phyloP scores from a whole-genome alignment of 1,140 invertebrate species.

The Gryon sp. region DNA sequence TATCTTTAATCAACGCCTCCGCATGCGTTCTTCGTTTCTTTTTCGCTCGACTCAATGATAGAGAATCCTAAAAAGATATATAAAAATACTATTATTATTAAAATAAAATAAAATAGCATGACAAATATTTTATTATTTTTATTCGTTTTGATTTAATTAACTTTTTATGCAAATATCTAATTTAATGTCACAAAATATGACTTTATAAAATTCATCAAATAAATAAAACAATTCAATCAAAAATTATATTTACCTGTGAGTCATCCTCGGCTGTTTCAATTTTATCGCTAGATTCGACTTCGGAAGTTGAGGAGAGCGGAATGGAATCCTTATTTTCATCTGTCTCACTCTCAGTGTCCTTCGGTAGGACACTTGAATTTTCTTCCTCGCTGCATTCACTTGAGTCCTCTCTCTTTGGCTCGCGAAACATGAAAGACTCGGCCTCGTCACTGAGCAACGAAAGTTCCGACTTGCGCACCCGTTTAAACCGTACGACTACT shows the following conservation, averaged over 20 bases:
- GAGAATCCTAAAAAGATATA: conserved; percentile 60
- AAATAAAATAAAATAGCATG: too few relatives aligned
- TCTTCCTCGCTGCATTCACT: conserved; percentile 79
- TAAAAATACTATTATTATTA: not conserved
- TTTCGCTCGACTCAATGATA: conserved; percentile 66
- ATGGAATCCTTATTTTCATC: conserved; percentile 49
- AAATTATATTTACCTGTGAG: conserved; percentile 67
- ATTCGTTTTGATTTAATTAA: not conserved
- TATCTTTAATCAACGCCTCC: conserved; percentile 82
- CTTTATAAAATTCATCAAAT: too few relatives aligned
- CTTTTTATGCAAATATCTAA: too few relatives aligned
- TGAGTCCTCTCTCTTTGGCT: conserved; percentile 82
- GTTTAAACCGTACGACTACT: conserved; percentile 86
- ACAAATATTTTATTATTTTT: too few relatives aligned
- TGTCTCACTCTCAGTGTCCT: conserved; percentile 76
- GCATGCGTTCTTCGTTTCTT: conserved; percentile 81
- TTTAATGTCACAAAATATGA: too few relatives aligned
- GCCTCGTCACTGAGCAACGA: conserved; percentile 88
- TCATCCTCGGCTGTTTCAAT: conserved; percentile 71
- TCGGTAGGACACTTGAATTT: conserved; percentile 74
- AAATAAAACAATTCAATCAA: too few relatives aligned
- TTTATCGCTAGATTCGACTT: conserved; percentile 55
- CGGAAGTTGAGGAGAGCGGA: conserved; percentile 62
- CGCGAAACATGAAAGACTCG: conserved; percentile 89
- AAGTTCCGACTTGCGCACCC: conserved; percentile 86